Evolutionary conservation across 2,797 vertebrate species (phyloP), one percentile per base, ranked within the genome.

Genomic region (Gobionotothen gibberifrons): DNA sequence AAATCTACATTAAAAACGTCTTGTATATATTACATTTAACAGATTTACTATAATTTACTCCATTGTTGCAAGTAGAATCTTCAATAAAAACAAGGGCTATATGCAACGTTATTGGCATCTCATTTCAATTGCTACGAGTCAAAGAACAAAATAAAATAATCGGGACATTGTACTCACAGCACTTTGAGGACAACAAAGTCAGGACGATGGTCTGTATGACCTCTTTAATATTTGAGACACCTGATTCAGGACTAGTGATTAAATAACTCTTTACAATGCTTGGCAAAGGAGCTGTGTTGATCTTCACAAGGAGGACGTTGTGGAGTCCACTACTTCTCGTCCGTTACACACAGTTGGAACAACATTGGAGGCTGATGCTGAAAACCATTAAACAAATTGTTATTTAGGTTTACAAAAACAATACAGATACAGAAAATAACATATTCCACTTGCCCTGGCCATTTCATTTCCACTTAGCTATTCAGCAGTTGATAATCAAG

Each of bases 271-370:
- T 85, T 91, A 91, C 86, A 87, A 84, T 49, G 81, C 63, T 85
- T 78, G 76, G 76, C 75, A 66, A n/a, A 59, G 78, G 72, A 72
- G 76, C 68, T 48, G 62, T 12, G 55, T 42, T 69, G 39, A 69
- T 87, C 70, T 91, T 98, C 95, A 99, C 92, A 99, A 95, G 26
- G 98, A 99, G 0, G 98, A 99, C 0, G 98, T 99, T 0, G 97
- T 99, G 29, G 98, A 99, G 88, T 99, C 98, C 80, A 99, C 97
- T 79, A 99, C 97, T 87, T 99, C 98, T 0, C 97, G 96, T 15
- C 98, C 98, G 0, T 99, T 99, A 85, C 98, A 99, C 81, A 99
- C 97, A 0, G 97, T 97, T 14, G 97, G 97, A 81, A 99, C 97
- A 3, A 95, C 94, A 36, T 96, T 97, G 17, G 96, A 96, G 73